Conservation (phyloP, 92 coral and sea anemone genomes). For the Epizoanthus ramosus region DNA sequence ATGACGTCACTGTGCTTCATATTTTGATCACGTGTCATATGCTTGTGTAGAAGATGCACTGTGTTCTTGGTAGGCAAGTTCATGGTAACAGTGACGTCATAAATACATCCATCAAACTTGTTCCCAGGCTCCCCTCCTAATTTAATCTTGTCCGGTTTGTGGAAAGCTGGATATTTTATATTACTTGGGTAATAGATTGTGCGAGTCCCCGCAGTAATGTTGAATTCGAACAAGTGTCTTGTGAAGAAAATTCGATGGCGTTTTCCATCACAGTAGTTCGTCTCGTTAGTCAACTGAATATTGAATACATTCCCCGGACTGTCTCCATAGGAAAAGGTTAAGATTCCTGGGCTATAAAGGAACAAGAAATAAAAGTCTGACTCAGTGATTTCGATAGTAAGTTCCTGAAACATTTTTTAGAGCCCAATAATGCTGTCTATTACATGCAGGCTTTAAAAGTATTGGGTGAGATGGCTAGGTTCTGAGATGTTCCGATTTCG, state of each 20-base stretch:
- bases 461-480: too few species aligned
- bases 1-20: slow-evolving; percentile 23
- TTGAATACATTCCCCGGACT: slow-evolving; percentile 17
- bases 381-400: too few species aligned
- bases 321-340: slow-evolving; percentile 12
- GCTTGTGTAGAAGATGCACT: too few species aligned
- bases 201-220: neutral
- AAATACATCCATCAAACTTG: slow-evolving; percentile 37
- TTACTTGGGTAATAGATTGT: neutral
- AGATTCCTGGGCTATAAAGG: slow-evolving; percentile 6
- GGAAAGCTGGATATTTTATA: slow-evolving; percentile 12
- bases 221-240: slow-evolving; percentile 5
- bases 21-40: neutral
- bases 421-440: too few species aligned
- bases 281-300: neutral
- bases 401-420: too few species aligned
- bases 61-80: neutral
- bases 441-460: too few species aligned
- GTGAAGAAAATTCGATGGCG: slow-evolving; percentile 16
- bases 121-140: slow-evolving; percentile 14
- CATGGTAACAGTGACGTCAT: slow-evolving; percentile 32
- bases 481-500: too few species aligned
- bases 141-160: slow-evolving; percentile 37
- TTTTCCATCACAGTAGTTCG: slow-evolving; percentile 24
- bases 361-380: neutral